Evolutionary conservation across 2,113 vertebrate species (phyloP).

Genomic region (Origma solitaria): DNA sequence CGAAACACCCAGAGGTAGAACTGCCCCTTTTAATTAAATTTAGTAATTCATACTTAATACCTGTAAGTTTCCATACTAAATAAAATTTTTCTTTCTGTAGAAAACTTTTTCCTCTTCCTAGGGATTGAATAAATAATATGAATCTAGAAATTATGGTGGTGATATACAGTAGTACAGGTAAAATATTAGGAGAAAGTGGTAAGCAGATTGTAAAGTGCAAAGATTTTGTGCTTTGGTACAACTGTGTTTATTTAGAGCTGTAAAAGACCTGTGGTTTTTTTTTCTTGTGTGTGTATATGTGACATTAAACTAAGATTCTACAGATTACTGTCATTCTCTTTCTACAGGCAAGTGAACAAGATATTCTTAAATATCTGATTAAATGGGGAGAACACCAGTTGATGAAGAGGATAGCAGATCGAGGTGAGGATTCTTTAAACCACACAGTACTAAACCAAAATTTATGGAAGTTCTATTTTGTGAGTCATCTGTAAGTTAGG

Average conservation of each 20-base stretch:
- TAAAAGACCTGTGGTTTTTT: neutral
- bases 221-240: neutral
- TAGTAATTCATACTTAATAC: neutral
- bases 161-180: neutral
- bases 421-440: slow-evolving; percentile 80
- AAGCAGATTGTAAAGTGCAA: neutral
- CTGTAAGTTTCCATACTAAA: neutral
- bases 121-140: neutral
- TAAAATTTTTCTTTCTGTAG: neutral
- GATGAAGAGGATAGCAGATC: slow-evolving; percentile 98
- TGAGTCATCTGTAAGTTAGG: neutral
- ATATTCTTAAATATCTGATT: slow-evolving; percentile 96
- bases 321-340: neutral
- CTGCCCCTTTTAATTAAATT: neutral
- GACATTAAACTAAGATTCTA: neutral
- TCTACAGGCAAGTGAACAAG: slow-evolving; percentile 95
- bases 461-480: neutral
- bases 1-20: neutral
- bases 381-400: slow-evolving; percentile 99
- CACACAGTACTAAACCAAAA: neutral
- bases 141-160: neutral
- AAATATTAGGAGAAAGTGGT: neutral
- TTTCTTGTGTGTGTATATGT: neutral
- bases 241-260: neutral
- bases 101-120: neutral